Conservation (phyloP, 2,888 invertebrate species). For the Pantelozetes paolii region DNA sequence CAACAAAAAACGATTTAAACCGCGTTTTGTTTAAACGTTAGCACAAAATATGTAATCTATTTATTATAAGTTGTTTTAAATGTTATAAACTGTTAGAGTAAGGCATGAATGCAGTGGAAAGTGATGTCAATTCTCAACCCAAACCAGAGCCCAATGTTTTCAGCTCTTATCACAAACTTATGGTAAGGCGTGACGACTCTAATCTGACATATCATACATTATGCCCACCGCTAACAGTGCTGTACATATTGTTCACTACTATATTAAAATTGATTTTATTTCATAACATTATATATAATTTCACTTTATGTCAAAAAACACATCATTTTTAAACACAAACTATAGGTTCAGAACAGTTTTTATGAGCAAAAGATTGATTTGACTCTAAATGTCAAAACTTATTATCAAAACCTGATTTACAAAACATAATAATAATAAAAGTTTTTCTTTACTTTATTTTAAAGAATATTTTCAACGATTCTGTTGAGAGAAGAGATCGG, state of each 20-base stretch:
- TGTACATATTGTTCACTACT: background rate
- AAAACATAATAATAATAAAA: background rate
- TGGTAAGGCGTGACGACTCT: conserved; percentile 15
- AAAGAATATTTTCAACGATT: conserved; percentile 1
- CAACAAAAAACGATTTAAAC: conserved; percentile 7
- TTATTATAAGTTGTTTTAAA: background rate
- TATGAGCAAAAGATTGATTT: no score
- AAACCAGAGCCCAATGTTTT: background rate
- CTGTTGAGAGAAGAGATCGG: conserved; percentile 8
- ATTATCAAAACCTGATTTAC: no score
- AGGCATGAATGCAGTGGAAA: no score
- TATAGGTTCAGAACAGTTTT: conserved; percentile 11
- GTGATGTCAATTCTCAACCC: no score
- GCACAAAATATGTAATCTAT: conserved; percentile 1
- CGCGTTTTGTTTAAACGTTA: background rate
- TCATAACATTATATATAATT: background rate
- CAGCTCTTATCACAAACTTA: conserved; percentile 1
- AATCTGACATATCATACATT: conserved; percentile 29
- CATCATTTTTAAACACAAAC: no score
- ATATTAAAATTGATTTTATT: conserved; percentile 10
- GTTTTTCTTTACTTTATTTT: background rate
- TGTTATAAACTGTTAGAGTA: background rate
- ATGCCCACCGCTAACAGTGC: background rate
- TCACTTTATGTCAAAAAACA: background rate
- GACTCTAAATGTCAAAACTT: no score